A percentile compares a stretch with the other conserved stretches of the same genome.
phyloP scores from a whole-genome alignment of 2,113 vertebrate species.

The Motacilla tschutschensis region DNA sequence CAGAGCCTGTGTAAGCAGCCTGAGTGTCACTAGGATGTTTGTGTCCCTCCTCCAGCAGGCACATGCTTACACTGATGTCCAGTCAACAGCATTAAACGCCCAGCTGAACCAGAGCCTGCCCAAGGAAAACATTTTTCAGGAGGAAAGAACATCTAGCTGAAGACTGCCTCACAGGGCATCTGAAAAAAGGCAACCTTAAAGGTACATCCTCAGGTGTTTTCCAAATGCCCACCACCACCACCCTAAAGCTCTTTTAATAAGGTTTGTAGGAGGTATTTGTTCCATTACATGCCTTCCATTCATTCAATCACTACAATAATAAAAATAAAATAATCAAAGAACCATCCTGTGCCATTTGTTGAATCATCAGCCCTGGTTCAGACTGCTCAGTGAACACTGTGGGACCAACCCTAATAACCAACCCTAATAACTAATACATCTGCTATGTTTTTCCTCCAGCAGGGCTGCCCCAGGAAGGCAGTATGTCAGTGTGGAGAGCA shows the following conservation, averaged over 20 bases:
- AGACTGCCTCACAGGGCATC: background rate
- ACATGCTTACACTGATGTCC: rapidly evolving
- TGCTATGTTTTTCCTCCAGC: background rate
- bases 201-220: background rate
- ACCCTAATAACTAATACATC: background rate
- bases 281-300: background rate
- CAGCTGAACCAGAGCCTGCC: background rate
- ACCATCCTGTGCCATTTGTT: rapidly evolving
- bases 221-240: background rate
- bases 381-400: too few relatives aligned
- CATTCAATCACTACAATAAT: rapidly evolving
- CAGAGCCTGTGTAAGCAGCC: background rate
- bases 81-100: background rate
- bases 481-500: rapidly evolving
- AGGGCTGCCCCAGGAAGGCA: background rate
- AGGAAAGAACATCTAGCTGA: background rate
- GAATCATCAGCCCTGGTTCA: background rate
- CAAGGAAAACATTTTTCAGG: background rate
- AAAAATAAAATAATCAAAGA: background rate
- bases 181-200: background rate
- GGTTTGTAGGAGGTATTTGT: background rate
- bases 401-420: background rate
- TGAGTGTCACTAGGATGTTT: background rate
- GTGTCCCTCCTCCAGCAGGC: background rate
- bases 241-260: background rate